Base-by-base conservation (phyloP, 2,797 vertebrate genomes). In the Philypnodon macrostomus region DNA sequence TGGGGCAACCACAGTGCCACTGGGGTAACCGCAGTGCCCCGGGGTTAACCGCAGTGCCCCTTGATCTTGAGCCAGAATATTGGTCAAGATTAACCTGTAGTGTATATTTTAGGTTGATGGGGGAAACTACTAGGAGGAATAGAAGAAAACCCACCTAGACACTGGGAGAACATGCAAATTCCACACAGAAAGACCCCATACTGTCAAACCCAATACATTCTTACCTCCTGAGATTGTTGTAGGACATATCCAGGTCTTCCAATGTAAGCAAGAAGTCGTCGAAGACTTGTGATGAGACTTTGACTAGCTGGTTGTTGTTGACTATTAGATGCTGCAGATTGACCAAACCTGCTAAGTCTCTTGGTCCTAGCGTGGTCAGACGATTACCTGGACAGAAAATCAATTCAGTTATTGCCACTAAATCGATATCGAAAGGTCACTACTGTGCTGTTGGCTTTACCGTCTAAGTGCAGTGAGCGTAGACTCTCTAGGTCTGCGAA, bases 261-360 rank as follows among this genome's bases (percentile, higher is more conserved):
- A 97, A 70, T 0, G 92, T 91, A 33, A 85, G 62, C 44, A 94
- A 63, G 67, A 97, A 97, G 81, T 97, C 94, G 0, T 95, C 92
- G 1, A 97, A 97, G 54, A 94, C 91, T 10, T 89, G 87, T 0
- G 52, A 67, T 0, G 92, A 89, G 24, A 96, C 88, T 54, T 90
- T 86, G 13, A 88, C 67, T 61, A 97, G 87, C 87, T 97, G 95
- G 86, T 97, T 97, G 85, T 92, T 93, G 51, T 93, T 97, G 54
- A 95, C 58, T 19, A 94, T 95, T 54, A 97, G 90, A 77, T 95
- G 94, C 77, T 95, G 94, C 30, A 97, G 91, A 79, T 94, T 97
- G 31, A 90, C 58, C 52, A 95, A 84, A 0, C 94, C 94, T 2
- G 91, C 77, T 0, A 97, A 81, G 70, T 93, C 93, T 66, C 91